Evolutionary conservation across 2,797 vertebrate genomes (phyloP).

Genomic region (Eremophila alpestris): DNA sequence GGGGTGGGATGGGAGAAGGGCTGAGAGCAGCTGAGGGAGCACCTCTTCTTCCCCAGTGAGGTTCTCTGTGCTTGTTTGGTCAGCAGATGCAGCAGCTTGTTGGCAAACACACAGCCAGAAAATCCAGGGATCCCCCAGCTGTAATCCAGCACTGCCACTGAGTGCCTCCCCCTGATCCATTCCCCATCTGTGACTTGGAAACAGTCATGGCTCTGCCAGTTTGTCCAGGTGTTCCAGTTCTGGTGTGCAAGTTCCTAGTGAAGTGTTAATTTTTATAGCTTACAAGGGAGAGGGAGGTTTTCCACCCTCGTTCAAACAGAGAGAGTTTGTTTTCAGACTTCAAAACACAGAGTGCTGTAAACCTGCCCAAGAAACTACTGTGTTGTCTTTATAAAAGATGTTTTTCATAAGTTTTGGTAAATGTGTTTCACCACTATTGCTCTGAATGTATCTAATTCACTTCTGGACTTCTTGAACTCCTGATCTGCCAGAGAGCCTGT

Average conservation of each 20-base stretch:
- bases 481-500: neutral
- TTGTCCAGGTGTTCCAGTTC: neutral
- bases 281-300: neutral
- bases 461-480: slow-evolving; percentile 6
- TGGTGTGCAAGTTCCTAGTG: neutral
- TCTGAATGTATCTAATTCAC: neutral
- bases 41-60: neutral
- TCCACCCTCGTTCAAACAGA: neutral
- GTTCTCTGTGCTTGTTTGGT: neutral
- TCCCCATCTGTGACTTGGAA: neutral
- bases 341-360: neutral
- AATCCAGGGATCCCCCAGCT: neutral
- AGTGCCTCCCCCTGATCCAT: neutral
- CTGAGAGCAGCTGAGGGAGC: neutral
- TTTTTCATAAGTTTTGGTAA: slow-evolving; percentile 28
- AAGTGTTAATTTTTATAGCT: neutral
- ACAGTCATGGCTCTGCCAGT: neutral
- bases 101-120: neutral
- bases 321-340: slow-evolving; percentile 17
- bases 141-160: neutral
- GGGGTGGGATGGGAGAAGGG: neutral
- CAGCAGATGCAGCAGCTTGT: neutral
- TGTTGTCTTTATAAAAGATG: slow-evolving; percentile 17
- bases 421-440: neutral
- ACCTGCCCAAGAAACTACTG: neutral